Percentiles rank a stretch among this genome's conserved stretches.
These are phyloP conservation scores for Dendroctonus ponderosae DNA, from an alignment of 1,140 invertebrate genomes.

Conservation along the genomic window DNA sequence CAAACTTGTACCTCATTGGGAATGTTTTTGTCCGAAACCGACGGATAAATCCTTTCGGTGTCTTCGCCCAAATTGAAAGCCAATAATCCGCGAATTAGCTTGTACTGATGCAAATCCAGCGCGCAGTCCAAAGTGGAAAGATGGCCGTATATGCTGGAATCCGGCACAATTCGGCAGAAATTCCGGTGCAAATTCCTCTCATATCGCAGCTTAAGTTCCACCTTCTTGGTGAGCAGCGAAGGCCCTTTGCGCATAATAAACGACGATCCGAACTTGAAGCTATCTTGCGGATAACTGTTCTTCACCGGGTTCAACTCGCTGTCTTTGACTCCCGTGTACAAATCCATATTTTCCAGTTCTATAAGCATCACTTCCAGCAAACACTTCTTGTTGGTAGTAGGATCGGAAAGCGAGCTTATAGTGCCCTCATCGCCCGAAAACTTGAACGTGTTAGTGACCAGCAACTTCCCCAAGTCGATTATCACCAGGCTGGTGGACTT, in stretches of 20 bases:
- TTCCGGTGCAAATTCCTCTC: slow-evolving; percentile 72
- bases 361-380: slow-evolving; percentile 77
- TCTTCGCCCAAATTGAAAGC: slow-evolving; percentile 91
- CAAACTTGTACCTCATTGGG: slow-evolving; percentile 32
- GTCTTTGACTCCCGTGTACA: slow-evolving; percentile 65
- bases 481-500: slow-evolving; percentile 75
- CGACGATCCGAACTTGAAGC: slow-evolving; percentile 55
- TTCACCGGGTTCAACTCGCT: slow-evolving; percentile 37
- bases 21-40: slow-evolving; percentile 36
- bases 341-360: slow-evolving; percentile 78
- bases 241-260: slow-evolving; percentile 57
- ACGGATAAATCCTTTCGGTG: slow-evolving; percentile 65
- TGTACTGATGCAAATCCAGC: slow-evolving; percentile 84
- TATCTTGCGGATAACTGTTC: slow-evolving; percentile 30
- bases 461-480: slow-evolving; percentile 78
- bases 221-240: slow-evolving; percentile 75
- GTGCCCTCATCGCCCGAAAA: slow-evolving; percentile 59
- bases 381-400: slow-evolving; percentile 47
- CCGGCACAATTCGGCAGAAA: slow-evolving; percentile 63
- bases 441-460: slow-evolving; percentile 73
- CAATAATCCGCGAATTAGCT: slow-evolving; percentile 83
- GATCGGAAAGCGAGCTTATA: slow-evolving; percentile 53
- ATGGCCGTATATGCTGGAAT: slow-evolving; percentile 81
- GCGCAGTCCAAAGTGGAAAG: slow-evolving; percentile 81
- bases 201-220: slow-evolving; percentile 74